These are phyloP conservation scores for Pangasius sanitwongsei DNA, from an alignment of 2,797 vertebrate species.

Conservation along the genomic window DNA sequence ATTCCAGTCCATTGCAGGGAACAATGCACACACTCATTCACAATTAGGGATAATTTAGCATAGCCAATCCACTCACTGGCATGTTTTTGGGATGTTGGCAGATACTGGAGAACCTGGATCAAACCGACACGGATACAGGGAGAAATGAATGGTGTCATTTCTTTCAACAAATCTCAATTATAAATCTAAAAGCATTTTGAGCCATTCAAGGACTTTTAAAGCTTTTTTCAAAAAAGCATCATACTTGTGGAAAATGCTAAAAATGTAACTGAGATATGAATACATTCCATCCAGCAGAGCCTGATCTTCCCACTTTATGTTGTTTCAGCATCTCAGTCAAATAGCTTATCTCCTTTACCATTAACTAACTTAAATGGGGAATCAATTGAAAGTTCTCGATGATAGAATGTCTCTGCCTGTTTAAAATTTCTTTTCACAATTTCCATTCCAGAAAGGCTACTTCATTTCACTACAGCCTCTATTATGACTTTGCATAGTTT, in stretches of 20 bases:
- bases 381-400: neutral
- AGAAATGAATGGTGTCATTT: neutral
- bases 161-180: neutral
- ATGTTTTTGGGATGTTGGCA: conserved; percentile 15
- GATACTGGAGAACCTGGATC: neutral
- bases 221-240: neutral
- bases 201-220: neutral
- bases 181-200: neutral
- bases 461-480: neutral
- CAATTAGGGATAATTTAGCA: neutral
- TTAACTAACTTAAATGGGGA: neutral
- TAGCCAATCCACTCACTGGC: neutral
- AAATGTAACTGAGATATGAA: neutral
- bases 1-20: neutral
- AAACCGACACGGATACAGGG: neutral
- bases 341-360: neutral
- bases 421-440: conserved; percentile 1
- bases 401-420: neutral
- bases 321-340: neutral
- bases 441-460: neutral
- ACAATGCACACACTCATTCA: neutral
- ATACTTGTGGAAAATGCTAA: neutral
- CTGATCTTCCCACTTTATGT: neutral
- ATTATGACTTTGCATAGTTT: neutral
- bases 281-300: neutral